phyloP scores from a whole-genome alignment of 2,113 vertebrate genomes.

The Abramis brama region DNA sequence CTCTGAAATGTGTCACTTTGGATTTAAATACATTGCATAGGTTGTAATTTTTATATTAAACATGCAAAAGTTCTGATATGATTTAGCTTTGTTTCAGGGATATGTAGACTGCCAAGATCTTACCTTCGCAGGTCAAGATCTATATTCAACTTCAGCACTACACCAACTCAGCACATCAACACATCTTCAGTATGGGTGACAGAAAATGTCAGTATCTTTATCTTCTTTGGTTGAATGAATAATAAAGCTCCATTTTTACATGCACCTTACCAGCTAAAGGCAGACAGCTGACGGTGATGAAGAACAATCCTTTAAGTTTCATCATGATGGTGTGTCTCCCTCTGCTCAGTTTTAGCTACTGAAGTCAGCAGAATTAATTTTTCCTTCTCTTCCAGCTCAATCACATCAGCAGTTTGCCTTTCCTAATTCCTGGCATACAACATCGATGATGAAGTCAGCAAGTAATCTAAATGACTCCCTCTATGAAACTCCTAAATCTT shows the following conservation, averaged over 20 bases:
- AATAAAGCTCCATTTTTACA: background rate
- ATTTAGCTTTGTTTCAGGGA: too few species aligned
- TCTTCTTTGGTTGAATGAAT: background rate
- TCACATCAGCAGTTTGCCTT: background rate
- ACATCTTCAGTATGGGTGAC: background rate
- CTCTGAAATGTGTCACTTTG: too few species aligned
- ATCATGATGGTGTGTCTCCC: constrained; percentile 56
- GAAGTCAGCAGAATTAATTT: background rate
- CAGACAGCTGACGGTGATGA: constrained; percentile 63
- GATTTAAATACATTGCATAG: too few species aligned
- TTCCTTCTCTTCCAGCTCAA: constrained; percentile 1
- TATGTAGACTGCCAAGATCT: too few species aligned
- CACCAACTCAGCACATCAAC: background rate
- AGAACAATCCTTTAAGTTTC: constrained; percentile 45
- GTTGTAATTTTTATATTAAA: too few species aligned
- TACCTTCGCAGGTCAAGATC: too few species aligned
- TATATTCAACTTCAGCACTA: background rate
- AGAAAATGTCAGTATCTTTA: background rate
- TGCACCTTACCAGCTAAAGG: constrained; percentile 68
- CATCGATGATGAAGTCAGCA: background rate
- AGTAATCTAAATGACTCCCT: background rate
- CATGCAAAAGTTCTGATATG: too few species aligned
- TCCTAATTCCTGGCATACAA: background rate
- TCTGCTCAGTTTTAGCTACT: background rate
- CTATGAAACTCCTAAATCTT: background rate